Base-by-base conservation (phyloP, 2,113 vertebrate species). In the Lipotes vexillifer region DNA sequence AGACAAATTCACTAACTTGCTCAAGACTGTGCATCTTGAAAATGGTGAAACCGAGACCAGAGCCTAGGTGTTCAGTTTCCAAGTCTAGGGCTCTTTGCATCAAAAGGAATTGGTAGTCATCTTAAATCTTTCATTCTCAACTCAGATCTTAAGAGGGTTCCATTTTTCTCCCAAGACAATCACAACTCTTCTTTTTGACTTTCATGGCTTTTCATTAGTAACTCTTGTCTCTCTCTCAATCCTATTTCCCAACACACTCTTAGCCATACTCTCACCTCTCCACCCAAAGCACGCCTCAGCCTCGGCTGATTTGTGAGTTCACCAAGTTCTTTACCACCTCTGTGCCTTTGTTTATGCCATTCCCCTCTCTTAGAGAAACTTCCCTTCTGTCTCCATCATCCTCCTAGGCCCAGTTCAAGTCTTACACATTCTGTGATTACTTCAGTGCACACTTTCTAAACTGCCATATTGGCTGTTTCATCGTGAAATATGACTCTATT, bases 101-200 rank as follows among this genome's bases (percentile, higher is more conserved):
- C 57, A 66, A 90, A 87, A 72, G 78, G 29, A 66, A 27, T 21
- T 88, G 36, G 89, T 75, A 44, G 69, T 94, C 81, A 83, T 87
- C 66, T 96, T 88, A 96, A 44, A 87, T 41, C 29, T 95, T 84
- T 88, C 13, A 38, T 91, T 95, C 65, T 75, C 59, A 59, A 91
- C 65, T 74, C 49, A 33, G 55, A 52, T 27, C 7, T 82, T 21
- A 66, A 75, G 27, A 84, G 23, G 57, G 7, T 57, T 9, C 23
- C 20, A 44, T 65, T 81, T 86, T 84, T 72, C 74, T 75, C 33
- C 52, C n/a, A 33, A 91, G 33, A 52, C 59, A 41, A 31, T 71
- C 55, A 27, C 25, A 61, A 41, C 38, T 81, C 25, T 46, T 82
- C 66, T 69, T 29, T 65, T 80, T 44, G 23, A 68, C n/a, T 59